Evolutionary conservation across 1,140 invertebrate species (phyloP).

Genomic region (Ips nitidus): DNA sequence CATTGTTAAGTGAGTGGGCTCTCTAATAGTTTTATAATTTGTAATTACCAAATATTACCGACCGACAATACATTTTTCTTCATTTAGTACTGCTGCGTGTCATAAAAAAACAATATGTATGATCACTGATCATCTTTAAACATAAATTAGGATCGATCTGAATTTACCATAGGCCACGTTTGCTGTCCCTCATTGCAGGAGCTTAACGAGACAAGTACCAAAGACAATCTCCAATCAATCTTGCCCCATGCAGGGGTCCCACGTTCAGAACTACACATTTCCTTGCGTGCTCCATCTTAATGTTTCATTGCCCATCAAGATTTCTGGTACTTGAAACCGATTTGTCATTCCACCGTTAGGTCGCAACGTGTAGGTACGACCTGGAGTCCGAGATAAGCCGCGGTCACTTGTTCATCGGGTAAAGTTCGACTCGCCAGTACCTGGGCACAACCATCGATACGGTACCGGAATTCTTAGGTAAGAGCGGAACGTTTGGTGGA

Average conservation of each 20-base stretch:
- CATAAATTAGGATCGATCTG: no score
- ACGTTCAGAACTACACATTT: conserved; percentile 19
- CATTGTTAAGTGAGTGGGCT: no score
- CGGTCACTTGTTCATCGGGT: conserved; percentile 5
- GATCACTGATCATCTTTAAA: no score
- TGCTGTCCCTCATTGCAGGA: background rate
- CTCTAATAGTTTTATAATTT: no score
- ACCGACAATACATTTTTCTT: no score
- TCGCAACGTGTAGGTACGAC: background rate
- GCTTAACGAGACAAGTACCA: conserved; percentile 13
- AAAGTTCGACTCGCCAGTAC: conserved; percentile 4
- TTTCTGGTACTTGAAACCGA: conserved; percentile 28
- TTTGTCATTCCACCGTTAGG: conserved; percentile 34
- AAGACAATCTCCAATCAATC: conserved; percentile 26
- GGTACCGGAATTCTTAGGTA: no score
- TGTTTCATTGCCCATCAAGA: conserved; percentile 36
- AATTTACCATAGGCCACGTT: no score
- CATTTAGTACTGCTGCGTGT: no score
- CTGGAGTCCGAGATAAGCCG: background rate
- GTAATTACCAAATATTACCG: no score
- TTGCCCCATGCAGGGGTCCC: conserved; percentile 8
- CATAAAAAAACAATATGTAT: no score
- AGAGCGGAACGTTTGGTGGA: no score
- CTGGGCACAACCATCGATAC: no score
- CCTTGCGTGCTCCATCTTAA: conserved; percentile 27